Evolutionary conservation across 1,140 invertebrate genomes (phyloP), one percentile per base, ranked within the genome.

Genomic region (Bradynema listronoti): DNA sequence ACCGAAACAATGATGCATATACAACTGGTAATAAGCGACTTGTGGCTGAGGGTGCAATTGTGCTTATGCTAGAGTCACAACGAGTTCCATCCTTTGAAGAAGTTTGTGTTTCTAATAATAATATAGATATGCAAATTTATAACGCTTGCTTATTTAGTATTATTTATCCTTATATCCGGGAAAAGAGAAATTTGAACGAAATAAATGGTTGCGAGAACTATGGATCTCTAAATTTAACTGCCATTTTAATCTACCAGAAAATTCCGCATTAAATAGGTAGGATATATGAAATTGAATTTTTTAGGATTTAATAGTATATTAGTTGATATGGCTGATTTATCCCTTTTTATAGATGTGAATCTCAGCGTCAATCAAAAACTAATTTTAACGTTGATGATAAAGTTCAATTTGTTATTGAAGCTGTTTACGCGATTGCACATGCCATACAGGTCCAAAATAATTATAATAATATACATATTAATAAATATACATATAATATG

Each of bases 321-420:
- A n/a, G n/a, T n/a, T n/a, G n/a, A n/a, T n/a, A n/a, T n/a, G n/a
- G n/a, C n/a, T n/a, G n/a, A n/a, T n/a, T n/a, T n/a, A n/a, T n/a
- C n/a, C 43, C 42, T 56, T 19, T 5, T 58, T 72, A 39, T 75
- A 43, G 83, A 80, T 30, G 75, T 73, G 36, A 84, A 84, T 75
- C 56, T 79, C 81, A 63, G 16, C 58, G 66, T 36, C 63, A 77
- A 39, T 68, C 67, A 45, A 63, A 57, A 32, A 69, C 75, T 19
- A 69, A 54, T n/a, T 73, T 78, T 43, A 75, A 56, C 47, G 88
- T 89, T 71, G 88, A 90, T 74, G 87, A 86, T 16, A 90, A 90
- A 80, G 86, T 89, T 4, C 88, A 88, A 70, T 89, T 91, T 73
- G 87, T 91, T 27, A 86, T 90, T 41, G 87, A 90, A 77, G 89